These are phyloP conservation scores for Amblyraja radiata DNA, from an alignment of 2,797 vertebrate genomes.

Conservation along the genomic window DNA sequence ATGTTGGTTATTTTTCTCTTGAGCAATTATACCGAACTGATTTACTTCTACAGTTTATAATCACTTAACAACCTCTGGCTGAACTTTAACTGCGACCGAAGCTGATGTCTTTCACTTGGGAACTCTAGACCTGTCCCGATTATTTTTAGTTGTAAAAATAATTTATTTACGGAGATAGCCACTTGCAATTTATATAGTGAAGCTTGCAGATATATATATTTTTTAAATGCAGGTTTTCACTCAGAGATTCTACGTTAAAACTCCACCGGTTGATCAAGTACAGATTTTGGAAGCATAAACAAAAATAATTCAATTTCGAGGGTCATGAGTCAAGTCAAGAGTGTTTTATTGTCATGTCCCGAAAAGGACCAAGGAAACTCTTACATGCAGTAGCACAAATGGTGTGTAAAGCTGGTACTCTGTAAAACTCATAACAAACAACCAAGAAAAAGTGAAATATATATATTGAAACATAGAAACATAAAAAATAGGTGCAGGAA, in stretches of 20 bases:
- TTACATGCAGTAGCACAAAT: no score
- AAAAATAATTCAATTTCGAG: background rate
- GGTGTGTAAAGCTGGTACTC: no score
- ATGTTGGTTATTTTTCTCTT: constrained; percentile 66
- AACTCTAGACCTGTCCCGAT: background rate
- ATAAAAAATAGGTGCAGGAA: no score
- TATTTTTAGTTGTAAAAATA: constrained; percentile 31
- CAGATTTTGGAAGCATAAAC: background rate
- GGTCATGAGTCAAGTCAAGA: no score
- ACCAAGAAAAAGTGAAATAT: no score
- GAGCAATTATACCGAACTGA: constrained; percentile 68
- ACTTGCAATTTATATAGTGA: background rate
- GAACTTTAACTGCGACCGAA: constrained; percentile 8
- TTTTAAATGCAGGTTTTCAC: background rate
- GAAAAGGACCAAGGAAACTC: no score
- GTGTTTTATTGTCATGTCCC: no score
- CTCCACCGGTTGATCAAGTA: background rate
- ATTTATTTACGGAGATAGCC: background rate
- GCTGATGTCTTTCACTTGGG: constrained; percentile 19
- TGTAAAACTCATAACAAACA: no score
- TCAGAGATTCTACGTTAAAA: background rate
- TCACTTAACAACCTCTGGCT: constrained; percentile 72
- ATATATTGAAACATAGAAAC: no score
- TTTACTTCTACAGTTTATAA: constrained; percentile 71
- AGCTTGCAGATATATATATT: background rate